Base-by-base conservation (phyloP, 2,888 invertebrate genomes). In the Cephus rjabovi region DNA sequence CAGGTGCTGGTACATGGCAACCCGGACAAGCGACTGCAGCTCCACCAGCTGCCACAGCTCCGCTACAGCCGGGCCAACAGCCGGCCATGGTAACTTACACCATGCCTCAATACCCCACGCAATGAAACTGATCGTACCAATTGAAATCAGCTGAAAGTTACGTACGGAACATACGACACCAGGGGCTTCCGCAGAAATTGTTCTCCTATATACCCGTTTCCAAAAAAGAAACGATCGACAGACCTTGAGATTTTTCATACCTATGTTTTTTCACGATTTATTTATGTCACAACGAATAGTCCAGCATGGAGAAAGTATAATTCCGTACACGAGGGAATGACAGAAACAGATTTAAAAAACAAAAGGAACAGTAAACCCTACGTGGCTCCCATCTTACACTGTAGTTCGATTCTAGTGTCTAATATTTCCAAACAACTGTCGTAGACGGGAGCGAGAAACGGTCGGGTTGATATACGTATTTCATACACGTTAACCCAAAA, bases 71-170 rank as follows among this genome's bases (percentile, higher is more conserved):
- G 9, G 91, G 91, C 69, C 91, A 91, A 77, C 91, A 91, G 80
- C 91, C 90, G 34, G 84, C 90, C 77, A 92, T 92, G 92, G 91
- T 92, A 88, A 88, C 92, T 83, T 92, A 92, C 90, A 94, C 95
- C 91, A 95, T 96, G 94, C 96, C 95, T 90, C 96, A 97, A 93
- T 97, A 96, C 93, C 96, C 96, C 90, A 95, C 96, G 92, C 97
- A 97, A 95, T 97, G 96, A 95, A 92, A 90, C 84, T 83, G 85
- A 89, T 87, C 76, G 80, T 83, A 79, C 80, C 75, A 85, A 86
- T 83, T 83, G 85, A 87, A 83, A 83, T 81, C 76, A 81, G 81
- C 79, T 70, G 79, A 81, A 82, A 77, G 68, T 35, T 77, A 76
- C 69, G 71, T 76, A 80, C 69, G 79, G 77, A 78, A 76, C 76